Evolutionary conservation across 35 echinoderm and acorn worm species (phyloP).

Genomic region (Heliocidaris tuberculata): DNA sequence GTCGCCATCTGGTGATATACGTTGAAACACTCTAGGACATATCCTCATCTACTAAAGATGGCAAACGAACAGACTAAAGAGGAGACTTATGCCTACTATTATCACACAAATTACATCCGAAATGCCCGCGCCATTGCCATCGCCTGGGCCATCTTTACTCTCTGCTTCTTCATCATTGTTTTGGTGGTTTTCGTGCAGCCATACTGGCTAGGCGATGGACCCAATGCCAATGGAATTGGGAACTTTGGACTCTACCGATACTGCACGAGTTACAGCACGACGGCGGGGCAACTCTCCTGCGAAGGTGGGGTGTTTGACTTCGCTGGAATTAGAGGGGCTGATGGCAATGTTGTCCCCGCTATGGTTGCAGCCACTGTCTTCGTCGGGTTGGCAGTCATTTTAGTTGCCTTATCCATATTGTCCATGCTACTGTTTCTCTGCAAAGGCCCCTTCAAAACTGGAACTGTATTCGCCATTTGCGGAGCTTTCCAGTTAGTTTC

Average conservation of each 20-base stretch:
- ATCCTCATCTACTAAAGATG: constrained; percentile 51
- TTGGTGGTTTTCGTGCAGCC: constrained; percentile 89
- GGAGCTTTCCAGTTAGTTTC: constrained; percentile 68
- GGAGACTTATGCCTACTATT: constrained; percentile 87
- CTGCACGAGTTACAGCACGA: constrained; percentile 55
- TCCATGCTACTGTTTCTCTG: constrained; percentile 88
- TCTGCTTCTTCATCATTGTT: constrained; percentile 94
- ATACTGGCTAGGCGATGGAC: constrained; percentile 83
- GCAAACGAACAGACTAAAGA: constrained; percentile 76
- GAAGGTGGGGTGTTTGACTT: constrained; percentile 54
- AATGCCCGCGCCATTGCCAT: constrained; percentile 97
- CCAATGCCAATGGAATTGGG: constrained; percentile 61
- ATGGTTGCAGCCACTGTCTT: constrained; percentile 69
- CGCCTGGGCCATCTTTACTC: constrained; percentile 93
- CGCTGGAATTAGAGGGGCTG: background rate
- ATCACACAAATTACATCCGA: constrained; percentile 96
- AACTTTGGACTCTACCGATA: constrained; percentile 85
- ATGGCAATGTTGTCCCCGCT: background rate
- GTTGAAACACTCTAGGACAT: background rate
- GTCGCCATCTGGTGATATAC: background rate
- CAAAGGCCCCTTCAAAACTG: constrained; percentile 68
- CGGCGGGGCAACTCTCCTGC: constrained; percentile 50
- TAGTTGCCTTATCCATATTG: constrained; percentile 69
- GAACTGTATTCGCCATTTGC: constrained; percentile 81
- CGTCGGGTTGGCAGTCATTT: constrained; percentile 64